These are phyloP conservation scores for Plestiodon gilberti DNA, from an alignment of 2,113 vertebrate species.

Conservation along the genomic window DNA sequence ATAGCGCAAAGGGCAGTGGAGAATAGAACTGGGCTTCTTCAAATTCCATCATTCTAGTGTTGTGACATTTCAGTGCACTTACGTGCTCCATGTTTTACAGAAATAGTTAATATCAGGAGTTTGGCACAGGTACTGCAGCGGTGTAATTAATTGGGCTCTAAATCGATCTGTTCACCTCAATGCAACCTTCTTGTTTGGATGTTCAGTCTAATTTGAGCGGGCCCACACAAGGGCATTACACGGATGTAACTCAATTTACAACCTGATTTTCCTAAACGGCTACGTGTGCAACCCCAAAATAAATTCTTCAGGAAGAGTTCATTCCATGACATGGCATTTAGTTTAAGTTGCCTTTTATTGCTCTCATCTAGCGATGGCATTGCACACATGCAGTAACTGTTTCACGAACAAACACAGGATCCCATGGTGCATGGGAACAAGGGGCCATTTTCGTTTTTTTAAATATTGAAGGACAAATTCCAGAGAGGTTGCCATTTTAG, in stretches of 20 bases:
- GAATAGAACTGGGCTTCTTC: fast-evolving
- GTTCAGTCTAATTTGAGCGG: not conserved
- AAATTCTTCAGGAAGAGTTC: constrained; percentile 1
- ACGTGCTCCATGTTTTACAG: not conserved
- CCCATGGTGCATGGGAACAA: constrained; percentile 23
- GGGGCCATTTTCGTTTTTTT: not conserved
- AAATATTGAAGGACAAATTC: not conserved
- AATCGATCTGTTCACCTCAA: constrained; percentile 3
- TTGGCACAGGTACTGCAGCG: not conserved
- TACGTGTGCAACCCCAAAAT: not conserved
- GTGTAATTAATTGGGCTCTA: not conserved
- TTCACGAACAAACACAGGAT: not conserved
- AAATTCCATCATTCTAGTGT: not conserved
- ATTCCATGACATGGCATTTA: not conserved
- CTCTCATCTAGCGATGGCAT: not conserved
- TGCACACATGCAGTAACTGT: not conserved
- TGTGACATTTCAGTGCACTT: not conserved
- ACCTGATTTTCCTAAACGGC: not conserved
- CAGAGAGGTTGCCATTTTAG: not conserved
- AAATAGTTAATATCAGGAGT: constrained; percentile 6
- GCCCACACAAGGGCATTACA: not conserved
- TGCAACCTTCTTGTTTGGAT: not conserved
- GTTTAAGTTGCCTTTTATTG: constrained; percentile 7
- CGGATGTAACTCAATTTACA: constrained; percentile 14
- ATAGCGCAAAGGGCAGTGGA: not conserved